Base-by-base conservation (phyloP, 1,140 invertebrate species). In the Eufriesea mexicana region DNA sequence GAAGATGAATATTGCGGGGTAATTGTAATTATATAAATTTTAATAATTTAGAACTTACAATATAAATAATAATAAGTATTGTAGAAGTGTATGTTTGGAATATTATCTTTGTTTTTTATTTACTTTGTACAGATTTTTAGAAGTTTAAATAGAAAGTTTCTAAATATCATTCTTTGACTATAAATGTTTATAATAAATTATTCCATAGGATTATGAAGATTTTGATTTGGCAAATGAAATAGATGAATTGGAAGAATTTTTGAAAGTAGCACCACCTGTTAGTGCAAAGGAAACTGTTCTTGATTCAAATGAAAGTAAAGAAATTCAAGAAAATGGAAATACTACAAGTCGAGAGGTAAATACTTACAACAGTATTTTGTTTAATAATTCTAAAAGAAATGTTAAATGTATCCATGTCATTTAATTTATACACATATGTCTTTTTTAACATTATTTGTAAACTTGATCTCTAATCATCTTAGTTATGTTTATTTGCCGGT, bases 1-100 rank as follows among this genome's bases (percentile, higher is more conserved):
- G 98, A 98, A 83, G 96, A 97, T 51, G 96, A 97, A 83, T 99
- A 99, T 92, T 99, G 98, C 93, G 98, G 98, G 90, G 98, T 98
- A 95, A 95, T 96, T 94, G 68, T 84, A 51, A 66, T 55, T 75
- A 49, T 59, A 64, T 57, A 23, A 54, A 47, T 14, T 62, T 9
- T 45, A 25, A 57, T 23, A 59, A 59, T 62, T 62, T 49, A 49
- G 23, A 62, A 45, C 70, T 47, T 76, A n/a, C 70, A 74, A 14
- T 68, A 42, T n/a, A 6, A 28, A 70, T 49, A 47, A 72, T 23
- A 18, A 74, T n/a, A n/a, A n/a, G n/a, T n/a, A n/a, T n/a, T n/a
- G 35, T 35, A 35, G 35, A 35, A 35, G 35, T 35, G n/a, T 28
- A 35, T 16, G 6, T 35, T 14, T 7, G 14, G 9, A 35, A 20